phyloP scores from a whole-genome alignment of 2,113 vertebrate species.

The Merops nubicus region DNA sequence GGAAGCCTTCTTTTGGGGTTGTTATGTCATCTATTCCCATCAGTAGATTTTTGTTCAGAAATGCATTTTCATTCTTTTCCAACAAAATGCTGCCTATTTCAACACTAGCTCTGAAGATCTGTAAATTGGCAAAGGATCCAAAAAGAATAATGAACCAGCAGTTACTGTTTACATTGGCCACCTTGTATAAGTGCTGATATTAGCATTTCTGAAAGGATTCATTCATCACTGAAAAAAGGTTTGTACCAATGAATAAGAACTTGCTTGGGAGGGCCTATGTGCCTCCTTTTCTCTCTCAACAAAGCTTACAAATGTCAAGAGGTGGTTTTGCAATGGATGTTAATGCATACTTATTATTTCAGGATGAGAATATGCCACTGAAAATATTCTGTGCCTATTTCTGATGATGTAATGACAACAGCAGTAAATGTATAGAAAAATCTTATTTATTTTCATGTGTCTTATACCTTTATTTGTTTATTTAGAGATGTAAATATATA shows the following conservation, averaged over 20 bases:
- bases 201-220: slow-evolving; percentile 54
- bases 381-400: neutral
- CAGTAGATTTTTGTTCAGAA: slow-evolving; percentile 12
- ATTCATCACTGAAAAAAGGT: slow-evolving; percentile 32
- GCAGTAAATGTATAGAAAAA: neutral
- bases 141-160: slow-evolving; percentile 24
- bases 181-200: slow-evolving; percentile 10
- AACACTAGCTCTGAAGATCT: neutral
- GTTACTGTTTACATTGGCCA: slow-evolving; percentile 13
- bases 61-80: neutral
- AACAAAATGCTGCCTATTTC: neutral
- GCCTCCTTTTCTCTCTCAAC: slow-evolving; percentile 19
- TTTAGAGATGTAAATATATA: neutral
- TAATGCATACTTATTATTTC: neutral
- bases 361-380: neutral
- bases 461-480: neutral
- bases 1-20: neutral
- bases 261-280: neutral
- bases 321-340: slow-evolving; percentile 9
- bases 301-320: neutral
- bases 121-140: slow-evolving; percentile 35
- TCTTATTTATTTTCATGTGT: neutral
- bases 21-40: neutral
- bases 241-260: slow-evolving; percentile 47
- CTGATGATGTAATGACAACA: neutral